A percentile compares a stretch with the other conserved stretches of the same genome.
Evolutionary conservation across 1,140 invertebrate genomes (phyloP).

Genomic region (Venustaconcha ellipsiformis): DNA sequence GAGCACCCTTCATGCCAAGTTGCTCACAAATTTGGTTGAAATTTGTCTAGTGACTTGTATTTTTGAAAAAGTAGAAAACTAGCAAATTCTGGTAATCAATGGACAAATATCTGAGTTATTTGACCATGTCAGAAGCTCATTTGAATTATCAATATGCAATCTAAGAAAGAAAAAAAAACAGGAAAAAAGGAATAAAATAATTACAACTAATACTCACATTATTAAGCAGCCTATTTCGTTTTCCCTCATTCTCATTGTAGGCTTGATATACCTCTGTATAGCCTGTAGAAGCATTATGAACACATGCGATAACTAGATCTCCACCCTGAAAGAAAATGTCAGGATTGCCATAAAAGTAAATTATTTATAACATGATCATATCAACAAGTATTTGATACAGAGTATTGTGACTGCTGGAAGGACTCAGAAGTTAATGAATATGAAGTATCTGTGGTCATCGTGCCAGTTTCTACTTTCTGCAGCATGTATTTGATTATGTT

Average conservation of each 20-base stretch:
- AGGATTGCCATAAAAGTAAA: neutral
- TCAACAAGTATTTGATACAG: neutral
- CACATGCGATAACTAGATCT: slow-evolving; percentile 82
- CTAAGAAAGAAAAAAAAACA: no score
- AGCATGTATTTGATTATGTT: no score
- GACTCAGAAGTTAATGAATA: neutral
- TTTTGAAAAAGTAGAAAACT: no score
- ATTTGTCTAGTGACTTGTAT: no score
- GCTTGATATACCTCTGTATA: slow-evolving; percentile 68
- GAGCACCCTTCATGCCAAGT: no score
- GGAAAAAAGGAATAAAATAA: neutral
- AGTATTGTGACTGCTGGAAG: neutral
- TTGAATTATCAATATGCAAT: no score
- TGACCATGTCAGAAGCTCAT: no score
- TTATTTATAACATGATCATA: neutral
- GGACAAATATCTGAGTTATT: no score
- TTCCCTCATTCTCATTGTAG: slow-evolving; percentile 69
- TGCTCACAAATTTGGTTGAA: no score
- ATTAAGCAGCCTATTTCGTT: slow-evolving; percentile 51
- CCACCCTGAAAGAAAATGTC: slow-evolving; percentile 47
- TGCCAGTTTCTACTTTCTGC: no score
- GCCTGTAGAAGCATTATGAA: slow-evolving; percentile 70
- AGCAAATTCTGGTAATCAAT: no score
- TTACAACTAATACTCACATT: slow-evolving; percentile 69
- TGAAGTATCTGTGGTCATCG: neutral